Base-by-base conservation (phyloP, 2,888 invertebrate species). In the Neuroscelio doddi region DNA sequence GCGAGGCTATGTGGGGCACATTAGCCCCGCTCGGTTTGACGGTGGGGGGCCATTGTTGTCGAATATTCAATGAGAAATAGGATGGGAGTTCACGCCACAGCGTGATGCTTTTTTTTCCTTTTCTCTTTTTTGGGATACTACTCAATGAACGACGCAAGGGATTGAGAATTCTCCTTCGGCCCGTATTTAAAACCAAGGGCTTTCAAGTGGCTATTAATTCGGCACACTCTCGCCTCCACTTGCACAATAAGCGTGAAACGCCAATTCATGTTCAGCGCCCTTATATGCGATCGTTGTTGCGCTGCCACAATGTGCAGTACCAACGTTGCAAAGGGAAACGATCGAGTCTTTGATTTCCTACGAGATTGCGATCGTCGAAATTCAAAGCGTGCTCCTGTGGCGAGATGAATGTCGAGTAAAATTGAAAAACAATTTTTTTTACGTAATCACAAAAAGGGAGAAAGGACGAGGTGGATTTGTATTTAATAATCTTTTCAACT, bases 191-290 rank as follows among this genome's bases (percentile, higher is more conserved):
- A 73, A 72, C 69, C 69, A 63, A 74, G 76, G 71, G 73, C 73
- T 71, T 68, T 77, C 62, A 77, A 81, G 81, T 80, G 80, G 77
- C 79, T 80, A 79, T 80, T 81, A 81, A 81, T 80, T 80, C 80
- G 76, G 75, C 76, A 73, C 76, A 77, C 78, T 80, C 80, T 77
- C 75, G 68, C 71, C 74, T 74, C 64, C 38, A 15, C 26, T 73
- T 71, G 73, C 73, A 79, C 81, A 81, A 81, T 80, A 79, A 77
- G 80, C 77, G 81, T 76, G 81, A 81, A 81, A 81, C 80, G 80
- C 79, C 80, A 80, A 79, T 79, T 80, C 81, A 81, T 80, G 21
- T 21, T 21, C 21, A 21, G 21, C 21, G 5, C 21, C n/a, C 21
- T 21, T 21, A 21, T 21, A 21, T 21, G 5, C 5, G 21, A 2